Evolutionary conservation across 2,797 vertebrate genomes (phyloP).

Genomic region (Pangasius macronema): DNA sequence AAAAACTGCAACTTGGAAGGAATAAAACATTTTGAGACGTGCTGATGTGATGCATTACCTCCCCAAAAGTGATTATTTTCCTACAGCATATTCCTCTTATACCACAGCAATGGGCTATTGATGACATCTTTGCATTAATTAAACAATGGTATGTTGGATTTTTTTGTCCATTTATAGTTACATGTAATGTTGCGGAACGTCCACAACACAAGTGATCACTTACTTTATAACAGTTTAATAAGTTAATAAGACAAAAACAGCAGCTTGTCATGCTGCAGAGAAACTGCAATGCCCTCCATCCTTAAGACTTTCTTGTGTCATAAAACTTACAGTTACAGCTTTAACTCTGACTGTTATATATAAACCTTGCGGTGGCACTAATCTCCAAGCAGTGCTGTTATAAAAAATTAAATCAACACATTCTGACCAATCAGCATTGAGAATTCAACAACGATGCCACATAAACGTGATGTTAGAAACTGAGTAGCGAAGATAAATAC

Average conservation of each 20-base stretch:
- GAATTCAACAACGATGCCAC: background rate
- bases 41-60: background rate
- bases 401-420: background rate
- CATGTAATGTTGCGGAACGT: background rate
- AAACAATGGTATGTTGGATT: background rate
- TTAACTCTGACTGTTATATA: background rate
- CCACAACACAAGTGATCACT: background rate
- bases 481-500: background rate
- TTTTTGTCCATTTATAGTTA: background rate
- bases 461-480: background rate
- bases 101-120: background rate
- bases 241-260: background rate
- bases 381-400: background rate
- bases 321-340: background rate
- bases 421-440: background rate
- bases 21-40: background rate
- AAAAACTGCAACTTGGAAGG: background rate
- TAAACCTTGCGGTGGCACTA: background rate
- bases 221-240: background rate
- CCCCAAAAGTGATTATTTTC: background rate
- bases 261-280: background rate
- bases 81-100: background rate
- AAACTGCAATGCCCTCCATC: background rate
- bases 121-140: background rate
- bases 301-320: background rate